Evolutionary conservation across 1,140 invertebrate species (phyloP), one percentile per base, ranked within the genome.

Genomic region (Aricia agestis): DNA sequence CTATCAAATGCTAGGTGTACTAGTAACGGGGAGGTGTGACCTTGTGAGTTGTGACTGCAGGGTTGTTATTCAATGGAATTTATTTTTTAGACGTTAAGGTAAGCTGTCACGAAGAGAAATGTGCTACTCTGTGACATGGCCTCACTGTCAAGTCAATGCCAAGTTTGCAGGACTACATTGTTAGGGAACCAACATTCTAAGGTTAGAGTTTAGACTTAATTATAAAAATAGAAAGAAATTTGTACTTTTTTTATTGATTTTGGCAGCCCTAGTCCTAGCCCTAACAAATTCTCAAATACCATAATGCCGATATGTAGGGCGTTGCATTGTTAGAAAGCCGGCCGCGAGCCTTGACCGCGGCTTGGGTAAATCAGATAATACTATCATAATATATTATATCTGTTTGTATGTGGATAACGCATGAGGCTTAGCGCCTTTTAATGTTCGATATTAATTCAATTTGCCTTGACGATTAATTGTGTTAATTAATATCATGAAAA

Each of bases 251-350:
- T 52, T 52, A 1, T 41, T 18, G 15, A 9, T 45, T 45, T 66
- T 52, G 25, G 15, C 71, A 67, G 45, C 73, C 76, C 74, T 75
- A 71, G 67, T 17, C 10, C 67, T 67, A 70, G 58, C 36, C 36
- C 59, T 65, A 71, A 67, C 71, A 66, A 75, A 75, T 72, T 75
- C 74, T 69, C 74, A 72, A 74, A 73, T 74, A 75, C 76, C 73
- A 67, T 71, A 72, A 74, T 69, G 36, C 67, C 72, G 69, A 69
- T 74, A 77, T 77, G 67, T 77, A 74, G 76, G 76, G 75, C 75
- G 73, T 72, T 66, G 73, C 73, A 72, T 74, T 75, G 76, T 77
- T 74, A 66, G 69, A 70, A 42, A 69, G 67, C 67, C 67, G 67
- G 18, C 3, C 18, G 45, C 31, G 31, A 69, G 76, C 76, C 76